A percentile compares a stretch with the other conserved stretches of the same genome.
Conservation (phyloP, 2,888 invertebrate genomes). For the Cheilosia urbana region DNA sequence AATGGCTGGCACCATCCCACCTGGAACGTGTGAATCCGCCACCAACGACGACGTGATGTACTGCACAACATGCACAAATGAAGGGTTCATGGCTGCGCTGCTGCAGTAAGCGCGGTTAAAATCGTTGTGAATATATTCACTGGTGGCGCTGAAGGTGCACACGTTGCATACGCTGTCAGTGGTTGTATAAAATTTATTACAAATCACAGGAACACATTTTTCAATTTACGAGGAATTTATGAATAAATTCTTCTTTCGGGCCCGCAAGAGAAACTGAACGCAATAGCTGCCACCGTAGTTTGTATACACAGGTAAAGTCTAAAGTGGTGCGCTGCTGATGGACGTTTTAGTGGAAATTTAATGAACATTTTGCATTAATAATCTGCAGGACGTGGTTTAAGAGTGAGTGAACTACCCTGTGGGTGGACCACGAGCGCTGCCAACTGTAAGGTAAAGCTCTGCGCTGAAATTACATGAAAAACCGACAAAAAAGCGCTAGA, state of each 20-base stretch:
- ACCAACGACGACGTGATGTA: slow-evolving; percentile 19
- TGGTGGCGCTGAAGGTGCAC: not conserved
- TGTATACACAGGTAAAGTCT: too few relatives aligned
- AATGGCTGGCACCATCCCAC: slow-evolving; percentile 47
- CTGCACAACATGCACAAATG: not conserved
- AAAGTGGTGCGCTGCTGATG: too few relatives aligned
- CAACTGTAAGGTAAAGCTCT: too few relatives aligned
- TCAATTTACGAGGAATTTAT: slow-evolving; percentile 58
- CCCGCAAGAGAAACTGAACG: too few relatives aligned
- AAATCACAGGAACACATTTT: slow-evolving; percentile 61
- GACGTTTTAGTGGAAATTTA: too few relatives aligned
- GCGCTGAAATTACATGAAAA: too few relatives aligned
- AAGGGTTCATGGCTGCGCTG: not conserved
- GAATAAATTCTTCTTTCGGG: slow-evolving; percentile 17
- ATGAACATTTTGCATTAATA: too few relatives aligned
- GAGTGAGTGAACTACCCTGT: too few relatives aligned
- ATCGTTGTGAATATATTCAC: not conserved
- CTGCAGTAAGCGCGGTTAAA: slow-evolving; percentile 12
- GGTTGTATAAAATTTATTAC: slow-evolving; percentile 53
- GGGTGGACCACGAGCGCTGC: too few relatives aligned
- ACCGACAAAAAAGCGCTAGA: too few relatives aligned
- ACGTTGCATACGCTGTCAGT: slow-evolving; percentile 19
- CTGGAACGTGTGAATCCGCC: slow-evolving; percentile 43
- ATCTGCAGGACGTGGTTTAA: too few relatives aligned
- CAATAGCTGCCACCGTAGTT: too few relatives aligned